These are phyloP conservation scores for Vicugna pacos DNA, from an alignment of 2,113 vertebrate genomes.

Conservation along the genomic window DNA sequence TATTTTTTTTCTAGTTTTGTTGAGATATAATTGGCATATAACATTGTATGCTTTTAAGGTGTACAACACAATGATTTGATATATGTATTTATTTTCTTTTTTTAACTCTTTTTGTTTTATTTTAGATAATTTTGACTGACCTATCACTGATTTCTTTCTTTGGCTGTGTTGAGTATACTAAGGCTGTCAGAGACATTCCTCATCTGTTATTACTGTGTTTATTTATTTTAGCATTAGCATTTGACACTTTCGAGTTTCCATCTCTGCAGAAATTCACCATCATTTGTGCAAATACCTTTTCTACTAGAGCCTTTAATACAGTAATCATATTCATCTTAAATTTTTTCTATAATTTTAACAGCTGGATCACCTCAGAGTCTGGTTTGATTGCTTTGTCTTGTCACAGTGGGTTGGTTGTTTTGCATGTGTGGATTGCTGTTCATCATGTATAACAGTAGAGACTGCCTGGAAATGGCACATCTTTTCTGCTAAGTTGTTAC, in stretches of 20 bases:
- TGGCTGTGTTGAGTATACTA: slow-evolving; percentile 1
- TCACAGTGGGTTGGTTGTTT: neutral
- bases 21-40: neutral
- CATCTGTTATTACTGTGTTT: neutral
- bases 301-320: neutral
- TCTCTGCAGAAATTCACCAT: slow-evolving; percentile 29
- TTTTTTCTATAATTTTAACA: neutral
- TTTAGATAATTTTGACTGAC: slow-evolving; percentile 1
- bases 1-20: neutral
- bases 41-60: neutral
- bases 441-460: neutral
- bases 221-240: slow-evolving; percentile 19
- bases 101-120: neutral
- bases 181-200: neutral
- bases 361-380: neutral
- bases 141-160: neutral
- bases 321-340: neutral
- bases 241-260: neutral
- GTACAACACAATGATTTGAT: neutral
- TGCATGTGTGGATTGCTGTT: neutral
- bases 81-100: neutral
- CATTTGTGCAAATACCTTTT: neutral
- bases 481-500: neutral
- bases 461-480: neutral
- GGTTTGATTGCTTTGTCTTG: slow-evolving; percentile 27